Evolutionary conservation across 2,888 invertebrate species (phyloP).

Genomic region (Thereva unica): DNA sequence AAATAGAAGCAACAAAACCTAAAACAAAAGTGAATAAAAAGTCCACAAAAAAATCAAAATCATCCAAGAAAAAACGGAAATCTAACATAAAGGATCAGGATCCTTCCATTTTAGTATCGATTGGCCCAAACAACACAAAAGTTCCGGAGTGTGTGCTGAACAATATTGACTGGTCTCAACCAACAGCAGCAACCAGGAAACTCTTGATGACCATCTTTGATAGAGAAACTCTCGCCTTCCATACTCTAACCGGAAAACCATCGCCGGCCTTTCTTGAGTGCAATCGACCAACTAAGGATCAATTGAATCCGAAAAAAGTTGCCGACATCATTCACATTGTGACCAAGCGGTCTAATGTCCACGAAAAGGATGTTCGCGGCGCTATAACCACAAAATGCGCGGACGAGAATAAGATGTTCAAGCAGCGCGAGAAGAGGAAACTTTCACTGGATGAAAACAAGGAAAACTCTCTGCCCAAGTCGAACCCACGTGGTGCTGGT

Average conservation of each 20-base stretch:
- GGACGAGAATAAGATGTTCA: conserved; percentile 39
- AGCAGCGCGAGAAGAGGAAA: conserved; percentile 15
- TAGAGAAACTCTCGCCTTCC: conserved; percentile 63
- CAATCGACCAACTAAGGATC: conserved; percentile 48
- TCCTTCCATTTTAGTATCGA: neutral
- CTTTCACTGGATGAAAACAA: no score
- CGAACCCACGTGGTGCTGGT: no score
- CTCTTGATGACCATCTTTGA: conserved; percentile 63
- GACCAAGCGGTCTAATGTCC: conserved; percentile 18
- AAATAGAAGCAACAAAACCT: no score
- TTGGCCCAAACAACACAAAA: conserved; percentile 21
- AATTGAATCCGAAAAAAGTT: conserved; percentile 56
- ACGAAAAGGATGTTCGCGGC: conserved; percentile 17
- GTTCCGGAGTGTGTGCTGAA: neutral
- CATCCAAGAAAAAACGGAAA: no score
- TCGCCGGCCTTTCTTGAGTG: conserved; percentile 59
- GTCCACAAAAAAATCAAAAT: no score
- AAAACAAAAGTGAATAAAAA: no score
- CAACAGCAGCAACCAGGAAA: conserved; percentile 62
- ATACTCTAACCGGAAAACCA: conserved; percentile 64
- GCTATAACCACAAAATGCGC: conserved; percentile 38
- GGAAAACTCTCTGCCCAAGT: no score
- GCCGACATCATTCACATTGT: conserved; percentile 35
- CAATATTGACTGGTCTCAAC: conserved; percentile 44
- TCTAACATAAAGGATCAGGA: no score